phyloP scores from a whole-genome alignment of 2,113 vertebrate genomes.

The Odocoileus virginianus region DNA sequence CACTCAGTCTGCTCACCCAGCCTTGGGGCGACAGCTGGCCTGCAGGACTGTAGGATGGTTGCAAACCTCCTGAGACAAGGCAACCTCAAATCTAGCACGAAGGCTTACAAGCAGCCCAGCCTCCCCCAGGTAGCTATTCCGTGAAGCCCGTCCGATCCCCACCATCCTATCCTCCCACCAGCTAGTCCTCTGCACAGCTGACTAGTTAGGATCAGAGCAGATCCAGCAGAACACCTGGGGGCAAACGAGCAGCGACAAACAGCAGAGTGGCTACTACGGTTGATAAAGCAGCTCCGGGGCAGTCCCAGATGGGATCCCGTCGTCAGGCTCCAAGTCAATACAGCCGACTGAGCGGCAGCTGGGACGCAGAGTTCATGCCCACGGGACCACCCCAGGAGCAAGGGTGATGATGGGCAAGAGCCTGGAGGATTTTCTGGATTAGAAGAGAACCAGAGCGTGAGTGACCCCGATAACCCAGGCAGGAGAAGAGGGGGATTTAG shows the following conservation, averaged over 20 bases:
- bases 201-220: constrained; percentile 90
- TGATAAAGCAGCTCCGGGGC: constrained; percentile 87
- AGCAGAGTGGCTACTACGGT: constrained; percentile 85
- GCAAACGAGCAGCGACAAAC: constrained; percentile 88
- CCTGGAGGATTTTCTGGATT: constrained; percentile 88
- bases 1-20: background rate
- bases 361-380: constrained; percentile 87
- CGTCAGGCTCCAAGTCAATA: constrained; percentile 91
- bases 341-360: constrained; percentile 88
- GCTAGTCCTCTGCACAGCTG: constrained; percentile 87
- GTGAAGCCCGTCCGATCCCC: constrained; percentile 85
- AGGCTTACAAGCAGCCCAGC: constrained; percentile 86
- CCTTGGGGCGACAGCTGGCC: background rate
- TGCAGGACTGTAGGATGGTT: constrained; percentile 85
- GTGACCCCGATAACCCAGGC: constrained; percentile 86
- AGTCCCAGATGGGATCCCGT: constrained; percentile 87
- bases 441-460: constrained; percentile 87
- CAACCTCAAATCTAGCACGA: constrained; percentile 82
- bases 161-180: constrained; percentile 85
- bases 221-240: constrained; percentile 89
- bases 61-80: constrained; percentile 85
- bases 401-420: constrained; percentile 89
- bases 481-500: constrained; percentile 92
- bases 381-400: constrained; percentile 90
- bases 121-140: constrained; percentile 86